Conservation (phyloP, 2,113 vertebrate genomes). For the Dolichotis patagonum region DNA sequence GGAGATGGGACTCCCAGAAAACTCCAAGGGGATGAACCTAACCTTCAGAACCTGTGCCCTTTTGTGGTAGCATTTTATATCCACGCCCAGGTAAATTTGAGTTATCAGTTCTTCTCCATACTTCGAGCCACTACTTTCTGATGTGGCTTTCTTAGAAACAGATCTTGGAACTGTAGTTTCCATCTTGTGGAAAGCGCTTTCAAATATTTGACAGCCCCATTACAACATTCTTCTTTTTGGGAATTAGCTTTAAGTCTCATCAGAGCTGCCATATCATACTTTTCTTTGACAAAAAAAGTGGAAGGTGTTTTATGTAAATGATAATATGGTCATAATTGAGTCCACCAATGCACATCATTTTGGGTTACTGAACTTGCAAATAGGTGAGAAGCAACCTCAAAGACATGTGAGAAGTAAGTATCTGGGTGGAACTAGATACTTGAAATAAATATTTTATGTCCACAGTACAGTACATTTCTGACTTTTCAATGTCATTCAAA, state of each 20-base stretch:
- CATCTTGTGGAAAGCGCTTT: background rate
- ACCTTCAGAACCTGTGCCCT: background rate
- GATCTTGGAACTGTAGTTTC: conserved; percentile 8
- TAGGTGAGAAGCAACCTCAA: background rate
- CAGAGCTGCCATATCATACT: background rate
- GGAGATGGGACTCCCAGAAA: background rate
- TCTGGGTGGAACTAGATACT: background rate
- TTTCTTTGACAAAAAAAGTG: background rate
- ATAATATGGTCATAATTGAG: background rate
- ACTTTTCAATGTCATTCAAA: background rate
- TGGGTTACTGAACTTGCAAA: background rate
- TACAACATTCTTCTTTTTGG: background rate
- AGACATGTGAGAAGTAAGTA: background rate
- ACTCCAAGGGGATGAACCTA: background rate
- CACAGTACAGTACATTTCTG: background rate
- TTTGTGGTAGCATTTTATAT: background rate
- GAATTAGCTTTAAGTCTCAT: conserved; percentile 21
- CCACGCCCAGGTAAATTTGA: background rate
- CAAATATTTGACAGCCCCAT: conserved; percentile 35
- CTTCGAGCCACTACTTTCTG: background rate
- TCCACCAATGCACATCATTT: background rate
- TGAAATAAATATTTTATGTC: background rate
- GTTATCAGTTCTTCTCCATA: background rate
- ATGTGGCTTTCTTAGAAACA: conserved; percentile 47
- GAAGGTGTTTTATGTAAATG: background rate